Conservation (phyloP, 2,888 invertebrate species). For the Eilema depressum region DNA sequence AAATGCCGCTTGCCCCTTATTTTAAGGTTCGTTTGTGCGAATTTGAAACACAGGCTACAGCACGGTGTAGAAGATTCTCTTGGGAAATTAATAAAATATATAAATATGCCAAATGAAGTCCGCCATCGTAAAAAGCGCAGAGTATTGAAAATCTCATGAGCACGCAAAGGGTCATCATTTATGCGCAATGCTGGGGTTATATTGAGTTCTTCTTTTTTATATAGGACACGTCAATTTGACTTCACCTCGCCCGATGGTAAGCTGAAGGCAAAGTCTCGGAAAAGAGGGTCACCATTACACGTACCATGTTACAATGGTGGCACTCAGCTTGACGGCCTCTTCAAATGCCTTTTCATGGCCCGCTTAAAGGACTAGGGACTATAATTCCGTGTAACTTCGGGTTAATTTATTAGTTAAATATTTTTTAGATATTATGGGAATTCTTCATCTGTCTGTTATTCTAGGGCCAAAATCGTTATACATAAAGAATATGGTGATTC, state of each 20-base stretch:
- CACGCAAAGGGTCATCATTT: background rate
- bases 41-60: constrained; percentile 10
- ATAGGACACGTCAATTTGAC: too few relatives aligned
- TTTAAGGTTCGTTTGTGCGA: constrained; percentile 18
- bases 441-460: too few relatives aligned
- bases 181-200: background rate
- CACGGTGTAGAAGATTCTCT: background rate
- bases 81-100: constrained; percentile 16
- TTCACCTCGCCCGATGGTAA: too few relatives aligned
- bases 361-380: too few relatives aligned
- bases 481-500: background rate
- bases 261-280: too few relatives aligned
- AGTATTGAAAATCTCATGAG: background rate
- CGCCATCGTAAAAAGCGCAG: background rate
- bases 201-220: too few relatives aligned
- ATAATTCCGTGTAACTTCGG: background rate
- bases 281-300: too few relatives aligned
- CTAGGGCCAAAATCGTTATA: too few relatives aligned
- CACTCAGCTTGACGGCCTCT: too few relatives aligned
- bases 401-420: too few relatives aligned
- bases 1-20: background rate
- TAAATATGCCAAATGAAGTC: background rate
- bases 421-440: background rate
- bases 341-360: too few relatives aligned
- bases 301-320: too few relatives aligned